phyloP scores from a whole-genome alignment of 2,888 invertebrate species.

The Xanthorhoe designata region DNA sequence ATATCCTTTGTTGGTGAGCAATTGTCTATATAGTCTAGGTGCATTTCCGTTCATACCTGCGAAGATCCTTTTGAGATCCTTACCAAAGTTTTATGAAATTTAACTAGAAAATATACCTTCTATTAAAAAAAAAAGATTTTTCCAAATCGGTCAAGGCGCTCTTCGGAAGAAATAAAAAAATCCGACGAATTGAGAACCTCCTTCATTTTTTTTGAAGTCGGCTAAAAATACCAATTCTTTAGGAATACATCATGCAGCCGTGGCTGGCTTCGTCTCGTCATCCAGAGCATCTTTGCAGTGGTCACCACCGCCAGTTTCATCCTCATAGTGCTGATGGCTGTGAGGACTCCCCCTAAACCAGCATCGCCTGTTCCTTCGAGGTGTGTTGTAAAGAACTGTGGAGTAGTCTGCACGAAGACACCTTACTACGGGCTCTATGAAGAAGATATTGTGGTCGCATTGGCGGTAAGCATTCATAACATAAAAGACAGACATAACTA shows the following conservation, averaged over 20 bases:
- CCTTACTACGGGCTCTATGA: conserved; percentile 56
- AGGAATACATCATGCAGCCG: conserved; percentile 73
- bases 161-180: no score
- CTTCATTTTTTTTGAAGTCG: no score
- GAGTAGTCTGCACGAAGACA: conserved; percentile 59
- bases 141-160: no score
- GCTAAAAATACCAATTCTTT: background rate
- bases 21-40: no score
- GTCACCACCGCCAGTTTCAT: conserved; percentile 72
- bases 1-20: no score
- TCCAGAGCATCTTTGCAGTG: conserved; percentile 67
- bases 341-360: conserved; percentile 40
- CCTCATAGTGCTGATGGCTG: conserved; percentile 66
- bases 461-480: conserved; percentile 66
- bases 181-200: no score
- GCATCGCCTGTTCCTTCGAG: conserved; percentile 26
- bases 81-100: no score
- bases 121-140: no score
- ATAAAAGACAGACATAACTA: background rate
- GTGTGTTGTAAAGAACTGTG: conserved; percentile 57
- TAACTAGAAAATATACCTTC: no score
- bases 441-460: conserved; percentile 56
- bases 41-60: no score
- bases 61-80: no score
- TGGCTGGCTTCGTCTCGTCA: conserved; percentile 68